A percentile compares a stretch with the other conserved stretches of the same genome.
phyloP scores from a whole-genome alignment of 2,888 invertebrate genomes.

The Alloplasta piceator region DNA sequence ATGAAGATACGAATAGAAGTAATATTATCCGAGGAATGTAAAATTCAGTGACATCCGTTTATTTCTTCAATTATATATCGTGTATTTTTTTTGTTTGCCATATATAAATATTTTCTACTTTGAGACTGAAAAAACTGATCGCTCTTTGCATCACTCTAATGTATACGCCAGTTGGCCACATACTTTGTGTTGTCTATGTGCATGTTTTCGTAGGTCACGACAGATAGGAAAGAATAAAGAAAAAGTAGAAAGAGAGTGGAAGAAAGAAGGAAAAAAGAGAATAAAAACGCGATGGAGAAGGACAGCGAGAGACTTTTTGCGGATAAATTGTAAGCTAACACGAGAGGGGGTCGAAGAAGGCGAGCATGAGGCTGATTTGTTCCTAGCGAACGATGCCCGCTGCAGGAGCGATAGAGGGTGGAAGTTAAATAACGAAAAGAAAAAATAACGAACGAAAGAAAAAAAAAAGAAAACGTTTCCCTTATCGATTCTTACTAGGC shows the following conservation, averaged over 20 bases:
- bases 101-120: no score
- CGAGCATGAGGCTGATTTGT: constrained; percentile 46
- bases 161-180: no score
- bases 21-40: no score
- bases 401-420: constrained; percentile 65
- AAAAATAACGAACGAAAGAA: constrained; percentile 11
- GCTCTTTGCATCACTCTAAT: background rate
- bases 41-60: no score
- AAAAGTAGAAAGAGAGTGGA: constrained; percentile 33
- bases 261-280: constrained; percentile 56
- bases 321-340: constrained; percentile 69
- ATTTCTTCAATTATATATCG: no score
- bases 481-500: constrained; percentile 59
- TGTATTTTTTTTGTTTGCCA: no score
- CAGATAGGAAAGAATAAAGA: constrained; percentile 36
- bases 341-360: constrained; percentile 62
- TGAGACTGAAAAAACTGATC: background rate
- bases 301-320: constrained; percentile 59
- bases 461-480: constrained; percentile 45
- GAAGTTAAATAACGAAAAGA: constrained; percentile 58
- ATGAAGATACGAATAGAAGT: no score
- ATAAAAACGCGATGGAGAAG: constrained; percentile 59
- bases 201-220: constrained; percentile 23
- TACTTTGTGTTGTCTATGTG: background rate
- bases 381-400: constrained; percentile 19